Percentiles rank a stretch among this genome's conserved stretches.
Evolutionary conservation across 2,888 invertebrate species (phyloP).

Genomic region (Therioaphis trifolii): DNA sequence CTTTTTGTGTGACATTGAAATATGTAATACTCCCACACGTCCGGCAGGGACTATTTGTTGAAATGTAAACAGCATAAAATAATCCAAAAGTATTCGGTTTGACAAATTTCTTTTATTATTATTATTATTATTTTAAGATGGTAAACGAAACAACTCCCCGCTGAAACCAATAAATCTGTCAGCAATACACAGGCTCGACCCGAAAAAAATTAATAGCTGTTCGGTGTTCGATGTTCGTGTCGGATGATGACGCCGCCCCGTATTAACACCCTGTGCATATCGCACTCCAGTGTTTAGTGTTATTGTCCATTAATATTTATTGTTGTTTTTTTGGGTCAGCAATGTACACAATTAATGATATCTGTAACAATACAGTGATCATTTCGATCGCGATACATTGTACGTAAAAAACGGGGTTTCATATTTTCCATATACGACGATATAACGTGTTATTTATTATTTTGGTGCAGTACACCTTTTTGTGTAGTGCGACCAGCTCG

Average conservation of each 20-base stretch:
- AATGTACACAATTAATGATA: not conserved
- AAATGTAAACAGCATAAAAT: conserved; percentile 30
- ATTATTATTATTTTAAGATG: not conserved
- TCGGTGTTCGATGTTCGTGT: not conserved
- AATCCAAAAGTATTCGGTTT: not conserved
- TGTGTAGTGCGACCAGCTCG: too few relatives aligned
- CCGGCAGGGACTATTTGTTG: conserved; percentile 25
- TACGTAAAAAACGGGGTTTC: too few relatives aligned
- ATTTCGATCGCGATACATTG: not conserved
- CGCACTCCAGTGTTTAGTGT: conserved; percentile 4
- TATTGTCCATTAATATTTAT: conserved; percentile 20
- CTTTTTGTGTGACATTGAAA: conserved; percentile 29
- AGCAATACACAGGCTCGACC: not conserved
- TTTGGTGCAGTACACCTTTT: too few relatives aligned
- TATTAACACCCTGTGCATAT: not conserved
- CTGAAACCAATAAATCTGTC: conserved; percentile 48
- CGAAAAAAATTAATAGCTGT: not conserved
- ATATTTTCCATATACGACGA: too few relatives aligned
- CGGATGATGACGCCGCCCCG: not conserved
- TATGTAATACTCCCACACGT: conserved; percentile 43
- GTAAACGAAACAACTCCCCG: conserved; percentile 34
- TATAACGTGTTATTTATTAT: too few relatives aligned
- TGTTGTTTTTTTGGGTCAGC: not conserved
- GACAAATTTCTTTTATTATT: not conserved
- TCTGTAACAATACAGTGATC: not conserved